A percentile compares a stretch with the other conserved stretches of the same genome.
Evolutionary conservation across 2,113 vertebrate species (phyloP).

Genomic region (Oreochromis aureus): DNA sequence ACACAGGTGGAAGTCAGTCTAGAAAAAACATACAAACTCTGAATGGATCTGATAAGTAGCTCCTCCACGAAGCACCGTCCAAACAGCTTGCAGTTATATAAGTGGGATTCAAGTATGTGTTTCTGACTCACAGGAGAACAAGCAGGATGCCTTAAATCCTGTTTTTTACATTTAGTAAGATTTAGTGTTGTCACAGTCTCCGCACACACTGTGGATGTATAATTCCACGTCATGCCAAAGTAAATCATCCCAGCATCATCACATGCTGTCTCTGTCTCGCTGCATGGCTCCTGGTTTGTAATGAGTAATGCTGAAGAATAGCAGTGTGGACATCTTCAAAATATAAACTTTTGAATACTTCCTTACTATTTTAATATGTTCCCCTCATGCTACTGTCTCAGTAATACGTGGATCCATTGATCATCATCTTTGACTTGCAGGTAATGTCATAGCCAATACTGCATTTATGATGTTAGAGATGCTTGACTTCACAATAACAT

Average conservation of each 20-base stretch:
- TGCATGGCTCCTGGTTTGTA: not conserved
- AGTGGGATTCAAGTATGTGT: slow-evolving; percentile 24
- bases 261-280: not conserved
- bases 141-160: slow-evolving; percentile 21
- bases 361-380: not conserved
- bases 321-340: not conserved
- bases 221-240: slow-evolving; percentile 32
- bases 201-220: slow-evolving; percentile 13
- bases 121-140: slow-evolving; percentile 18
- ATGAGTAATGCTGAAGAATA: slow-evolving; percentile 8
- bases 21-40: not conserved
- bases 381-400: not conserved
- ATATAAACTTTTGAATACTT: not conserved
- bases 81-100: slow-evolving; percentile 31
- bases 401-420: not conserved
- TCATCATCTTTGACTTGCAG: not conserved
- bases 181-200: slow-evolving; percentile 25
- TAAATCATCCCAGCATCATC: slow-evolving; percentile 38
- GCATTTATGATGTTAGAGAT: not conserved
- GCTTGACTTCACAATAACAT: not conserved
- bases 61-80: not conserved
- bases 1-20: not conserved
- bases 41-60: not conserved
- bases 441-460: not conserved
- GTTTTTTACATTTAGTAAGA: slow-evolving; percentile 24